Evolutionary conservation across 2,888 invertebrate genomes (phyloP), one percentile per base, ranked within the genome.

Genomic region (Yponomeuta plumbellus): DNA sequence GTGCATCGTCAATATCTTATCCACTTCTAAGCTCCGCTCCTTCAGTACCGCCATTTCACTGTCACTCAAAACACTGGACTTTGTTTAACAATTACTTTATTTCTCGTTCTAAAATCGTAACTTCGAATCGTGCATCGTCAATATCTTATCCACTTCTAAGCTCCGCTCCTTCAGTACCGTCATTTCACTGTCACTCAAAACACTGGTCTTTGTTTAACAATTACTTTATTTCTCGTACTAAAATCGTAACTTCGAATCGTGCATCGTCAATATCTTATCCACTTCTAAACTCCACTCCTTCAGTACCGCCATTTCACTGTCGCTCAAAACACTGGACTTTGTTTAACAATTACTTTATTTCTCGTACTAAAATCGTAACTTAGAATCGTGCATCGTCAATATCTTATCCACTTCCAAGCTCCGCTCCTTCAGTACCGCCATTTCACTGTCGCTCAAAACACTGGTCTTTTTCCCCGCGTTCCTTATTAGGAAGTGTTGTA

Each of bases 401-500:
- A 95, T 89, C 77, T 92, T 94, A 70, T 96, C 95, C 0, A 95
- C 93, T 67, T 94, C 86, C 66, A 92, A 86, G 0, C 94, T 92
- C 67, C 96, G 89, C 20, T 92, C 86, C 70, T 92, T 86, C 68
- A 91, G 66, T 1, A 74, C 78, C 5, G 69, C 76, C 85, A 86
- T 84, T 56, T 91, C 89, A 2, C 76, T 71, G 0, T 82, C 85
- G 20, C 74, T 81, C 0, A 89, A 66, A 0, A 86, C 75, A 4
- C 72, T 77, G 10, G 80, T 81, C 34, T 90, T 89, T 20, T 88
- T 86, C 4, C 92, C 92, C 4, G 93, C 86, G 74, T 94, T 94
- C 74, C 93, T 94, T 2, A 97, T 78, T 23, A 98, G 83, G 75
- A 98, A 98, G 82, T 97, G 97, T 77, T 95, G 95, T 78, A 98